phyloP scores from a whole-genome alignment of 2,113 vertebrate genomes.

The Thalassoma bifasciatum region DNA sequence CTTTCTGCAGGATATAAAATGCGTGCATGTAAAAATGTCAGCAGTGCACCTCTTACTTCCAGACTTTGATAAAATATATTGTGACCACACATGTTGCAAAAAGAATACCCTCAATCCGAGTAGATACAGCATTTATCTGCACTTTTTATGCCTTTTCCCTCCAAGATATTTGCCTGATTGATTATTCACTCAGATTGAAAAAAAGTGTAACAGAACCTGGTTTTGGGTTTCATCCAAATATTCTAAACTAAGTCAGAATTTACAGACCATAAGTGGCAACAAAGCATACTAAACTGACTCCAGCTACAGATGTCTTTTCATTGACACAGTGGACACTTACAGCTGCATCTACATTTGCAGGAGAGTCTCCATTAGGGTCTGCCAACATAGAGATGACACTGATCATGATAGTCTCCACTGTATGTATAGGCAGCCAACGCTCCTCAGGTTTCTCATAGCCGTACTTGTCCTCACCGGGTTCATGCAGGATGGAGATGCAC shows the following conservation, averaged over 20 bases:
- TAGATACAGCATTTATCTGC: too few species aligned
- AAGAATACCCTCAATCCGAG: too few species aligned
- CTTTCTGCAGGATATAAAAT: slow-evolving; percentile 81
- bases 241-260: too few species aligned
- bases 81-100: too few species aligned
- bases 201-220: too few species aligned
- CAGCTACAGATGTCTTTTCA: slow-evolving; percentile 24
- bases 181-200: too few species aligned
- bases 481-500: slow-evolving; percentile 99
- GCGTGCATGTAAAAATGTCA: too few species aligned
- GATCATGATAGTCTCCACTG: slow-evolving; percentile 99
- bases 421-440: slow-evolving; percentile 99
- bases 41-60: too few species aligned
- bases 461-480: slow-evolving; percentile 99
- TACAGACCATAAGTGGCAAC: not conserved
- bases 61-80: too few species aligned
- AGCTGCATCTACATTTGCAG: slow-evolving; percentile 98
- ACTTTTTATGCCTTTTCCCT: too few species aligned
- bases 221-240: too few species aligned
- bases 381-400: slow-evolving; percentile 99
- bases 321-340: slow-evolving; percentile 80
- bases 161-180: too few species aligned
- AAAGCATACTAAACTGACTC: not conserved
- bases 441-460: slow-evolving; percentile 99
- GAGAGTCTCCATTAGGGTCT: slow-evolving; percentile 98